Conservation (phyloP, 2,888 invertebrate species). For the Serripes groenlandicus region DNA sequence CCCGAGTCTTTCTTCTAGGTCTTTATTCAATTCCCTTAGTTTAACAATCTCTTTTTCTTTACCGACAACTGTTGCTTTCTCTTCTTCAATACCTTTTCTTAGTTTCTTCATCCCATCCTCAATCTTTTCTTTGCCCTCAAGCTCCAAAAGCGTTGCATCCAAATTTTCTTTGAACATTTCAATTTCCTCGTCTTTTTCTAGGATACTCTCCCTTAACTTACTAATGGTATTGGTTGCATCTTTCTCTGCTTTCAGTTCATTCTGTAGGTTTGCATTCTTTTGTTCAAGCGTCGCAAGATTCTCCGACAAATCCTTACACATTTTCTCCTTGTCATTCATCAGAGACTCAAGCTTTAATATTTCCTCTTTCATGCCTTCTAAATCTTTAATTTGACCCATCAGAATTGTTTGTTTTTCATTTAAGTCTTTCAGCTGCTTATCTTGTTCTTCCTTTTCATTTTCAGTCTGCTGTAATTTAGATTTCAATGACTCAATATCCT, state of each 20-base stretch:
- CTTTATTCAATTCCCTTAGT: neutral
- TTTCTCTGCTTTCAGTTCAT: constrained; percentile 4
- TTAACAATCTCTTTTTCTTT: constrained; percentile 1
- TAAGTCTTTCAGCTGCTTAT: constrained; percentile 5
- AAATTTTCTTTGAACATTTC: constrained; percentile 19
- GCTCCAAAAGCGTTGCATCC: neutral
- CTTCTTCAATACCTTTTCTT: constrained; percentile 1
- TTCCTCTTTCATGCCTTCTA: constrained; percentile 40
- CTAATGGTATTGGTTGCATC: neutral
- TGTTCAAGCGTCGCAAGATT: neutral
- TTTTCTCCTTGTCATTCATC: neutral
- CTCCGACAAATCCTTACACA: constrained; percentile 5
- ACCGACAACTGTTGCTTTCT: neutral
- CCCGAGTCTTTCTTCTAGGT: neutral
- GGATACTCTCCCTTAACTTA: neutral
- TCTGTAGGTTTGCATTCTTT: constrained; percentile 4
- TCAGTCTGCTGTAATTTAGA: neutral
- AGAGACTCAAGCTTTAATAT: constrained; percentile 12
- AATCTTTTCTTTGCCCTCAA: constrained; percentile 5
- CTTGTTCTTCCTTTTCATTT: constrained; percentile 5
- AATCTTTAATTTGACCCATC: constrained; percentile 21
- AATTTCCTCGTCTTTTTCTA: neutral
- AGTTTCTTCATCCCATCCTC: constrained; percentile 1
- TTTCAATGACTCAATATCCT: constrained; percentile 1
- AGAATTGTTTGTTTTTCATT: neutral